Base-by-base conservation (phyloP, 2,888 invertebrate genomes). In the Xestia rhomboidea region DNA sequence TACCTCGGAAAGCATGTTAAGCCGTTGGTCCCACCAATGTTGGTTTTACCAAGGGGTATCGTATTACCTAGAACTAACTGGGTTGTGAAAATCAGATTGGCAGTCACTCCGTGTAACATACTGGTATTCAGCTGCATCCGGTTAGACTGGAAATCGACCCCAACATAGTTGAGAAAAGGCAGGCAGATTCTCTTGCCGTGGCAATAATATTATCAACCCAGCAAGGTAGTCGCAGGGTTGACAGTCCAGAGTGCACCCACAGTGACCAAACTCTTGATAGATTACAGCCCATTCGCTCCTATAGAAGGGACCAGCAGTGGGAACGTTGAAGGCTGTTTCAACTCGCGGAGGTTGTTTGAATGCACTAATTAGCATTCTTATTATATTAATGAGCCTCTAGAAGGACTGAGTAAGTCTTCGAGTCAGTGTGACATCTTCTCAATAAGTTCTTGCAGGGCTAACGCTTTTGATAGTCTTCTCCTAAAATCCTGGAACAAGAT, bases 391-490 rank as follows among this genome's bases (percentile, higher is more conserved):
- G 15, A 84, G 81, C 81, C 82, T 84, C 76, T 76, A 63, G 44
- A 30, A 0, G 21, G 46, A 67, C 21, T 30, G 11, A 1, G 34
- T 67, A 27, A 13, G 27, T 73, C 5, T 69, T 13, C 6, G 34
- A 51, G 68, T 81, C 81, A 84, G 24, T 77, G 83, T 0, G 93
- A 85, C 80, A 96, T 86, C 70, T 95, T 95, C 49, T 96, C 96
- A 3, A 96, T 85, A 0, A 96, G 77, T 38, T 96, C 96, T 81
- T 96, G 96, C 1, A 97, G 88, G 21, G 98, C 97, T 93, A 98
- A 94, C 2, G 98, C 98, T 88, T 97, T 97, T 21, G 97, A 97
- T n/a, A 98, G 94, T 79, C 98, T 95, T 90, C 98, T 95, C 91
- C 98, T 90, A 87, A 96, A 96, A 64, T 96, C 96, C 96, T 96